Evolutionary conservation across 2,113 vertebrate genomes (phyloP).

Genomic region (Tragelaphus buxtoni): DNA sequence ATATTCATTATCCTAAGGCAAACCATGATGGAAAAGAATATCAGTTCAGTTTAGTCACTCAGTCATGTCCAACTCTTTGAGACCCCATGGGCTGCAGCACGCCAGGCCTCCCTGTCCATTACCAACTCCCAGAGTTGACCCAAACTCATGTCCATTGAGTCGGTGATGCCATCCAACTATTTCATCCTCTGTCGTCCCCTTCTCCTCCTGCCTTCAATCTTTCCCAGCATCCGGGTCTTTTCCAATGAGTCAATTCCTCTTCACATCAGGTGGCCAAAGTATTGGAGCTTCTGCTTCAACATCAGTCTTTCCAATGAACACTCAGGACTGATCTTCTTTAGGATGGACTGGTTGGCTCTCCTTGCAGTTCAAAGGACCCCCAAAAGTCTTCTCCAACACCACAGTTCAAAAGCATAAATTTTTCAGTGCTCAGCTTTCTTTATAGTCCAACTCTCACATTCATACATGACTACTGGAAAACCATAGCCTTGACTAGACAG

Average conservation of each 20-base stretch:
- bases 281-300: background rate
- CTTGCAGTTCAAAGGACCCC: background rate
- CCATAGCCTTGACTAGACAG: background rate
- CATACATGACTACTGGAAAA: background rate
- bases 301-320: background rate
- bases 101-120: background rate
- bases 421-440: background rate
- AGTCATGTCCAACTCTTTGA: background rate
- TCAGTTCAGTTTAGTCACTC: background rate
- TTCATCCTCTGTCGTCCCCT: background rate
- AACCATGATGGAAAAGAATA: background rate
- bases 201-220: background rate
- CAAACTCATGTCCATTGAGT: background rate
- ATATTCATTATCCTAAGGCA: background rate
- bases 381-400: background rate
- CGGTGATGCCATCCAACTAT: background rate
- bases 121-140: background rate
- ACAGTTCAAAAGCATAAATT: background rate
- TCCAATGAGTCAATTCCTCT: background rate
- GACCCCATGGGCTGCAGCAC: background rate
- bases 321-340: background rate
- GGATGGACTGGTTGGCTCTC: background rate
- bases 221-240: background rate
- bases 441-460: background rate
- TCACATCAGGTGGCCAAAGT: background rate